These are phyloP conservation scores for Molorchus minor DNA, from an alignment of 2,888 invertebrate species.

Conservation along the genomic window DNA sequence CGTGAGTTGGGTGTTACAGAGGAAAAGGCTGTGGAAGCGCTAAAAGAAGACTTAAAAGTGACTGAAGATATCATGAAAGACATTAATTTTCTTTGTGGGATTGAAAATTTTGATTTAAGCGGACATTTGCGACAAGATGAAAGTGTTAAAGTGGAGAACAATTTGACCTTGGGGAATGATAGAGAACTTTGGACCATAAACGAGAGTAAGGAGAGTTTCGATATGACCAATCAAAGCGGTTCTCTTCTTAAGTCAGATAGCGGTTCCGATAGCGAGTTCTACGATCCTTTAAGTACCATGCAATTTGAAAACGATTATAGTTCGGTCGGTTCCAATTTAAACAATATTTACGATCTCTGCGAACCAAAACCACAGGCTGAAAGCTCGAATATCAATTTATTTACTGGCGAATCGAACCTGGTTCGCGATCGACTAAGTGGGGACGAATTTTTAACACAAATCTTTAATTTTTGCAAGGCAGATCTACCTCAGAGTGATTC, in stretches of 20 bases:
- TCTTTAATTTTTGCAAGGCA: too few species aligned
- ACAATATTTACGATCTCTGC: too few species aligned
- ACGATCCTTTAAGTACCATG: conserved; percentile 14
- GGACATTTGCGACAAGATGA: too few species aligned
- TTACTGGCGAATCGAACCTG: too few species aligned
- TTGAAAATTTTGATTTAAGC: not conserved
- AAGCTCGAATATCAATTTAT: too few species aligned
- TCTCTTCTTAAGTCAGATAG: not conserved
- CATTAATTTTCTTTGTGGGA: conserved; percentile 14
- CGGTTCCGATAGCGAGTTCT: not conserved
- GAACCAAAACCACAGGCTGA: too few species aligned
- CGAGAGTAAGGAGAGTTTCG: not conserved
- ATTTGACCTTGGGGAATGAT: not conserved
- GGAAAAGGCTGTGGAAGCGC: conserved; percentile 13
- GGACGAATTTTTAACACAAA: too few species aligned
- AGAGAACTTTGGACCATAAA: not conserved
- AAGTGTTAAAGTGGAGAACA: too few species aligned
- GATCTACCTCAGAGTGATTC: too few species aligned
- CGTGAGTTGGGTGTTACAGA: conserved; percentile 13
- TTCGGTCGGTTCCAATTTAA: too few species aligned
- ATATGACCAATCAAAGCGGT: not conserved
- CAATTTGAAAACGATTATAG: conserved; percentile 4
- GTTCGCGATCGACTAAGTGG: too few species aligned
- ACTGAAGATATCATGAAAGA: conserved; percentile 36
- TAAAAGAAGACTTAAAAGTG: conserved; percentile 21